phyloP scores from a whole-genome alignment of 2,888 invertebrate species.

The Mesorhabditis spiculigera region DNA sequence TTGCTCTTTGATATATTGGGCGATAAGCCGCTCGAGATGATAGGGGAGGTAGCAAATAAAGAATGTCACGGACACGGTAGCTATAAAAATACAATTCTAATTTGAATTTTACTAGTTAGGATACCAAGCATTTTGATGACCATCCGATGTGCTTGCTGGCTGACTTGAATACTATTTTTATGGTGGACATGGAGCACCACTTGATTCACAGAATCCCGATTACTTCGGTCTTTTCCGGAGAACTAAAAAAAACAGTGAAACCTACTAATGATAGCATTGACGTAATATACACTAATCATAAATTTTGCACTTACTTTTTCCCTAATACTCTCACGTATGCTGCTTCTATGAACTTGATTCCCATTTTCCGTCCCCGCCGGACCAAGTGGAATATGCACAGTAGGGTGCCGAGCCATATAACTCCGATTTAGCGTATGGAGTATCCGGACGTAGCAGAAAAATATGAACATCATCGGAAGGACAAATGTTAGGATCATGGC shows the following conservation, averaged over 20 bases:
- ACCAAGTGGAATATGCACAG: constrained; percentile 38
- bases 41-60: constrained; percentile 57
- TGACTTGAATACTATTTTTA: constrained; percentile 14
- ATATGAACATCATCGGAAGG: constrained; percentile 49
- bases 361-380: constrained; percentile 32
- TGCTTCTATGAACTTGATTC: constrained; percentile 11
- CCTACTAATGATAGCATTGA: background rate
- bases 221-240: background rate
- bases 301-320: background rate
- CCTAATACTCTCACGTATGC: constrained; percentile 1
- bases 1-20: constrained; percentile 38
- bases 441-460: constrained; percentile 52
- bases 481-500: constrained; percentile 52
- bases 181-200: background rate
- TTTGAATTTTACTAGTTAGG: background rate
- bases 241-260: background rate
- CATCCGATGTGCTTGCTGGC: constrained; percentile 54
- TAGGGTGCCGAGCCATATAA: constrained; percentile 30
- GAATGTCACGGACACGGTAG: constrained; percentile 51
- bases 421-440: constrained; percentile 31
- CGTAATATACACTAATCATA: too few species aligned
- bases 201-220: background rate
- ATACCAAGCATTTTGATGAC: constrained; percentile 55
- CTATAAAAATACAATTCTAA: constrained; percentile 16
- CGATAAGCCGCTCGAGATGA: constrained; percentile 52